Conservation (phyloP, 2,888 invertebrate genomes). For the Litoditis marina region DNA sequence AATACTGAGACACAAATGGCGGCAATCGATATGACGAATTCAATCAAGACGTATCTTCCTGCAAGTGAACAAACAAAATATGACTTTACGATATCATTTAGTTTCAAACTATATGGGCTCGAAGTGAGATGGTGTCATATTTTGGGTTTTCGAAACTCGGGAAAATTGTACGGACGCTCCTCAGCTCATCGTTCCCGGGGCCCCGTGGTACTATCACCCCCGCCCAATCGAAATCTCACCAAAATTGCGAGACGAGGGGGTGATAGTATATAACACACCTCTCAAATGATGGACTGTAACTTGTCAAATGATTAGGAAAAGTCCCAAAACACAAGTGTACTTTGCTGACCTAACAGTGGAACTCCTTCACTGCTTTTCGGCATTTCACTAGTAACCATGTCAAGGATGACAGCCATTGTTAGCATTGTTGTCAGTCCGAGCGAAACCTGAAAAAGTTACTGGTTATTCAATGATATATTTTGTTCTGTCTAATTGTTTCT, state of each 20-base stretch:
- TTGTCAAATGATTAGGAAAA: too few species aligned
- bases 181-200: too few species aligned
- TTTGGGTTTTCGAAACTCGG: too few species aligned
- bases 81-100: neutral
- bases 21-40: constrained; percentile 41
- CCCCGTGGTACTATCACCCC: too few species aligned
- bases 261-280: neutral
- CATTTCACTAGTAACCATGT: constrained; percentile 49
- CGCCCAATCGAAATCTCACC: too few species aligned
- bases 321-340: too few species aligned
- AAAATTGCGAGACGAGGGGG: neutral
- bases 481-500: too few species aligned
- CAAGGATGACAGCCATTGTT: constrained; percentile 49
- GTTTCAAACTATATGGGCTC: too few species aligned
- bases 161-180: too few species aligned
- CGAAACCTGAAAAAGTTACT: constrained; percentile 31
- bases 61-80: constrained; percentile 5
- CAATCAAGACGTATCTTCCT: constrained; percentile 44
- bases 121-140: too few species aligned
- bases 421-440: constrained; percentile 49
- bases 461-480: too few species aligned
- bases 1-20: constrained; percentile 43
- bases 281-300: too few species aligned
- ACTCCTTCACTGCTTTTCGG: constrained; percentile 46
- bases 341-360: constrained; percentile 32